Evolutionary conservation across 2,797 vertebrate genomes (phyloP).

Genomic region (Ficedula albicollis): DNA sequence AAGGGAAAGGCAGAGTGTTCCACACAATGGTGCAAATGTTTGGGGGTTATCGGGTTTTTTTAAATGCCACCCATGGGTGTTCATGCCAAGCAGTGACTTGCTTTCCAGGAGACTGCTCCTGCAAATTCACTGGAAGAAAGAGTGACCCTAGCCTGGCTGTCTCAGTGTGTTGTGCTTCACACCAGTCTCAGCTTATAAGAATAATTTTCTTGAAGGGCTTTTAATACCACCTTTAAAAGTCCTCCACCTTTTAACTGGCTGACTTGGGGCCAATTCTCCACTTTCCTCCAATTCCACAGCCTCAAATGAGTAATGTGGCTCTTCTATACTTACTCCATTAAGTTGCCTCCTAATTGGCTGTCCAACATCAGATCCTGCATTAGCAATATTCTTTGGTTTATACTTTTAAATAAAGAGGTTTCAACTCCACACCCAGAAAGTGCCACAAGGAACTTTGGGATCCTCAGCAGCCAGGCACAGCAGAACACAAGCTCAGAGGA

Average conservation of each 20-base stretch:
- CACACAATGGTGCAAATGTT: background rate
- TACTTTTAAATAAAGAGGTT: background rate
- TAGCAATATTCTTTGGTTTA: background rate
- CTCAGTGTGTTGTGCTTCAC: background rate
- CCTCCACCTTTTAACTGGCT: background rate
- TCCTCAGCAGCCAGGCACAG: background rate
- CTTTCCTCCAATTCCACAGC: background rate
- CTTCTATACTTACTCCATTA: background rate
- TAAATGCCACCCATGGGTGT: rapidly evolving
- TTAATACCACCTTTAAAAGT: background rate
- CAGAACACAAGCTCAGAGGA: background rate
- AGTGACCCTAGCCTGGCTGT: background rate
- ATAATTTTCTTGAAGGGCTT: background rate
- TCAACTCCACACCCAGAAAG: background rate
- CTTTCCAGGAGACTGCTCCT: background rate
- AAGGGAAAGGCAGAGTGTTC: background rate
- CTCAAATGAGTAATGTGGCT: background rate
- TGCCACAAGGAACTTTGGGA: background rate
- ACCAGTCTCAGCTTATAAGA: background rate
- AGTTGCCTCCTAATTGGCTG: background rate
- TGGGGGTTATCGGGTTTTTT: background rate
- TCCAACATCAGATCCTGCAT: background rate
- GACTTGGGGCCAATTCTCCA: background rate
- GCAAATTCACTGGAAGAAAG: background rate
- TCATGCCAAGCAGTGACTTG: background rate